A percentile compares a stretch with the other conserved stretches of the same genome.
These are phyloP conservation scores for Drosophila sp. DNA, from an alignment of 1,140 invertebrate genomes.

Conservation along the genomic window DNA sequence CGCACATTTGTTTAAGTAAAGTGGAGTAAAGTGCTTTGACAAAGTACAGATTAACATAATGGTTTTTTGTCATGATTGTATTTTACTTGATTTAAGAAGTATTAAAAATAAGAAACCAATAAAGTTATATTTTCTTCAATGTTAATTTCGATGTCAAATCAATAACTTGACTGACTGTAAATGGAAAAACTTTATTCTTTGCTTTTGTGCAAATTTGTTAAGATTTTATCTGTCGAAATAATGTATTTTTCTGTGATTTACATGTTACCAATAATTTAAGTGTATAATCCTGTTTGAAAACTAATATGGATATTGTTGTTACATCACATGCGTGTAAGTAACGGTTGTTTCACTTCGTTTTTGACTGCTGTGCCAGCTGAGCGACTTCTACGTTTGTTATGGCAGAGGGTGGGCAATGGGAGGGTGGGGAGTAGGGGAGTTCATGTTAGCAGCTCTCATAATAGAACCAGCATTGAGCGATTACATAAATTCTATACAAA, in stretches of 20 bases:
- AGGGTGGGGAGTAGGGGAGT: neutral
- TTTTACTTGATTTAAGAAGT: too few species aligned
- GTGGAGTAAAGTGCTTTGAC: too few species aligned
- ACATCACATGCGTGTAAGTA: conserved; percentile 28
- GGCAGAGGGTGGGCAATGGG: neutral
- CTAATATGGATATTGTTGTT: conserved; percentile 28
- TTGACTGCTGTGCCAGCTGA: neutral
- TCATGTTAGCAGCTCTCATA: conserved; percentile 17
- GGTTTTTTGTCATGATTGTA: too few species aligned
- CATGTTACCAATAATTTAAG: conserved; percentile 35
- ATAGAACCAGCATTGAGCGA: conserved; percentile 15
- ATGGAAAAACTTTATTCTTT: conserved; percentile 13
- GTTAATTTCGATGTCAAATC: neutral
- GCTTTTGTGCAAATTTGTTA: conserved; percentile 12
- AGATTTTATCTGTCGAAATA: conserved; percentile 1
- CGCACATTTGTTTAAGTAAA: conserved; percentile 10
- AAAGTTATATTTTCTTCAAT: too few species aligned
- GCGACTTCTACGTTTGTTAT: neutral
- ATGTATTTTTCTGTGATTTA: conserved; percentile 53
- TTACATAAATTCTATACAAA: conserved; percentile 33
- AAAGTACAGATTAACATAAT: too few species aligned
- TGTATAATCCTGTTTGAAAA: conserved; percentile 26
- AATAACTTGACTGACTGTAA: neutral
- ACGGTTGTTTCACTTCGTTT: conserved; percentile 3
- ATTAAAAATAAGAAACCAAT: too few species aligned